Evolutionary conservation across 1,140 invertebrate genomes (phyloP), one percentile per base, ranked within the genome.

Genomic region (Sitobion miscanthi): DNA sequence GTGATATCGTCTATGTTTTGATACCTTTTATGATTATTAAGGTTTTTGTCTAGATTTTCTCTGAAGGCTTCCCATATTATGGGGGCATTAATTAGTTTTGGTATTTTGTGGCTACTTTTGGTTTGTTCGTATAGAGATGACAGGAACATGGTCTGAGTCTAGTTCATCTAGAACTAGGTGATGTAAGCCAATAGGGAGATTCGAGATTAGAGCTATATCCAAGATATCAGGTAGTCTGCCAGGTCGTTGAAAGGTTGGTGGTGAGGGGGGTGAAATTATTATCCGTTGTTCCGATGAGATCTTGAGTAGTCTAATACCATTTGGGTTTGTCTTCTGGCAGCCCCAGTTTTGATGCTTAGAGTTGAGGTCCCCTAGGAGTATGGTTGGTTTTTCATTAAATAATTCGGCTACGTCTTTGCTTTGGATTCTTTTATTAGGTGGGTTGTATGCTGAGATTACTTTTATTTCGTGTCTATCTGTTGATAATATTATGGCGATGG

Each of bases 371-470:
- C 93, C 87, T 88, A 69, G 25, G n/a, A 90, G 49, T 54, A 90
- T 62, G n/a, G 54, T 90, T 23, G 87, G 93, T 21, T 20, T 42
- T 20, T 77, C 38, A 5, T 38, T 52, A 25, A 77, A 77, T n/a
- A 93, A 35, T 11, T 57, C 8, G 35, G 38, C 0, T 25, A 89
- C 11, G 52, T 69, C 35, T 62, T 35, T 45, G 57, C 42, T 52
- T 52, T 69, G 85, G 38, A 90, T 88, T 90, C n/a, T 93, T 25
- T 93, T 88, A 47, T 93, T 88, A 4, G 93, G 93, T 35, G 47
- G 38, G 8, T 86, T 77, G 35, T 93, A 93, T 45, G 87, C 57
- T 21, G 57, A 88, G 25, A 90, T 52, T 9, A 90, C 9, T 45
- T 42, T 23, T n/a, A 90, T 25, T 11, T 88, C n/a, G 9, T 62